Evolutionary conservation across 1,140 invertebrate genomes (phyloP), one percentile per base, ranked within the genome.

Genomic region (Cotesia chilonis): DNA sequence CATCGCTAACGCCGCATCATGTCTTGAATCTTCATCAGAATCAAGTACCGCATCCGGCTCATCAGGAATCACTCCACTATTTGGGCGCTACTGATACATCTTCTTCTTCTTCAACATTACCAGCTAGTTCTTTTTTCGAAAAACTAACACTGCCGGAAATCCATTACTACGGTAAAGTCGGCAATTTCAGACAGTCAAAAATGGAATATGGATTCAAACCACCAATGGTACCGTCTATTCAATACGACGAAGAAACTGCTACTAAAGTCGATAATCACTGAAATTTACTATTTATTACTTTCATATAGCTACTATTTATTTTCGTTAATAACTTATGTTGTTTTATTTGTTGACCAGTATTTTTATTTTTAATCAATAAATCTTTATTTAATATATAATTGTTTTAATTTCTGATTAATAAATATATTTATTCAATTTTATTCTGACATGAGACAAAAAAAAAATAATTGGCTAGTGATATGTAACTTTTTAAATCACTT

Each of bases 141-240:
- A 83, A 81, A 51, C 68, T 82, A 0, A 79, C 83, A 41, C 82
- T 82, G 6, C 78, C 80, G 9, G 87, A 85, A 75, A 70, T 68
- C 1, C 47, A 73, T 14, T 74, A 65, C 3, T 84, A 84, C 59
- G 81, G 82, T 2, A 81, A 87, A 10, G 89, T 88, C 47, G 88
- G 90, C 54, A 88, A 84, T 67, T 90, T 89, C 2, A 89, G 89
- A 73, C 92, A 90, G 72, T 87, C 93, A 0, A 91, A 91, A 74
- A 89, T 94, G 77, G 93, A 95, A 73, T 94, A 95, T 77, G 93
- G 92, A 0, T 94, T 95, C 73, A 93, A 93, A 76, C 93, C 93
- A 7, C 93, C 93, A 0, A 82, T 95, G 76, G 89, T 93, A 66
- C 94, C 94, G 2, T 94, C 93, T 0, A 88, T 92, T n/a, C 92